Evolutionary conservation across 2,888 invertebrate species (phyloP), one percentile per base, ranked within the genome.

Genomic region (Athrips mouffetella): DNA sequence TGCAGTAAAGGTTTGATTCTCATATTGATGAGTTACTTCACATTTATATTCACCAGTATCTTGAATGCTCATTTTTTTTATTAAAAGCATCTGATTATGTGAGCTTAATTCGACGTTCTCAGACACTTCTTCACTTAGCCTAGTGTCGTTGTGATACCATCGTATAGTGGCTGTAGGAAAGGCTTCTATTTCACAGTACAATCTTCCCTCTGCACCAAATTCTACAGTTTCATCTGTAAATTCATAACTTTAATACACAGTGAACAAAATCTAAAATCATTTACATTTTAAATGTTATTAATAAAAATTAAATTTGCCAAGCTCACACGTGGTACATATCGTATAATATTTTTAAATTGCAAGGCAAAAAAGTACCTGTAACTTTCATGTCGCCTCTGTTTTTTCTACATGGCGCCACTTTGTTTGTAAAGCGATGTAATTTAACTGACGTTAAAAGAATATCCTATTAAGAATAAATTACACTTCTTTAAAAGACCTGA

Each of bases 121-220:
- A n/a, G 6, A 8, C 7, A n/a, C n/a, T 5, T 47, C 54, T 8
- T 52, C 39, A 20, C 62, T 62, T 15, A 84, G 21, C 2, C 52
- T 23, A 3, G 67, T 72, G 0, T 67, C 67, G 30, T 86, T 84
- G 27, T 76, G 70, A 33, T 67, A 77, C 86, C 86, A 87, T 49
- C 65, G 68, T 2, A 71, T 60, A 25, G 60, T 61, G 0, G 75
- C 79, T 52, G 74, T 71, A 0, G 86, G 86, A 46, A 81, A 86
- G 0, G 85, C 76, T 0, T 65, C 61, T 0, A 80, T 75, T 65
- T 78, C 60, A 37, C 86, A 87, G 33, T 58, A 62, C 0, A 87
- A 51, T 53, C 58, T 68, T 0, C 73, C 76, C 52, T 78, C 70
- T 2, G 42, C 53, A 0, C 73, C 79, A 30, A 76, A 87, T 59